Evolutionary conservation across 2,113 vertebrate species (phyloP).

Genomic region (Chaenogobius annularis): DNA sequence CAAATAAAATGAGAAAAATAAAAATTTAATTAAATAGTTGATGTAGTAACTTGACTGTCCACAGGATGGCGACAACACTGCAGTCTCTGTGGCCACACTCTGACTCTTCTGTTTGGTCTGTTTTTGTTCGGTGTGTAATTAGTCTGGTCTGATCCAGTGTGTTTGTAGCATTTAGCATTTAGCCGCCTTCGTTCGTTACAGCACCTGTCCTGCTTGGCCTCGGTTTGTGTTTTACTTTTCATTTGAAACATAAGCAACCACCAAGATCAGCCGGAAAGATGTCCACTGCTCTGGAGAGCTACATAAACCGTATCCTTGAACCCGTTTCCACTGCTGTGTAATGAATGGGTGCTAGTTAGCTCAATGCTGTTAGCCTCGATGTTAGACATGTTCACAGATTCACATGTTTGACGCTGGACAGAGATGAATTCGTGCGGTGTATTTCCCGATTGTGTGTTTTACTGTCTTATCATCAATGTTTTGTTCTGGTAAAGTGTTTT

Average conservation of each 20-base stretch:
- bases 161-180: neutral
- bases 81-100: neutral
- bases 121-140: slow-evolving; percentile 1
- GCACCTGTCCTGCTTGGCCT: neutral
- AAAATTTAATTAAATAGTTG: neutral
- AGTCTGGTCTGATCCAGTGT: neutral
- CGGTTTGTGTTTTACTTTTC: neutral
- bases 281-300: slow-evolving; percentile 81
- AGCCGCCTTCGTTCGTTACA: neutral
- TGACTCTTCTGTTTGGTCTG: neutral
- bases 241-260: neutral
- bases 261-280: slow-evolving; percentile 51
- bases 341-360: slow-evolving; percentile 34
- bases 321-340: slow-evolving; percentile 29
- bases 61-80: neutral
- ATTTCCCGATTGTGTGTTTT: neutral
- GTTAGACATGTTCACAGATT: neutral
- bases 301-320: slow-evolving; percentile 82
- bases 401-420: neutral
- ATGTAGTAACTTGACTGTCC: neutral
- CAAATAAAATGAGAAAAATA: too few relatives aligned
- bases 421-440: too few relatives aligned
- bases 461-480: neutral
- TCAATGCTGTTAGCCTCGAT: neutral
- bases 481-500: slow-evolving; percentile 38